Percentiles rank a stretch among this genome's conserved stretches.
Conservation (phyloP, 1,140 invertebrate genomes). For the Drosophila ironensis region DNA sequence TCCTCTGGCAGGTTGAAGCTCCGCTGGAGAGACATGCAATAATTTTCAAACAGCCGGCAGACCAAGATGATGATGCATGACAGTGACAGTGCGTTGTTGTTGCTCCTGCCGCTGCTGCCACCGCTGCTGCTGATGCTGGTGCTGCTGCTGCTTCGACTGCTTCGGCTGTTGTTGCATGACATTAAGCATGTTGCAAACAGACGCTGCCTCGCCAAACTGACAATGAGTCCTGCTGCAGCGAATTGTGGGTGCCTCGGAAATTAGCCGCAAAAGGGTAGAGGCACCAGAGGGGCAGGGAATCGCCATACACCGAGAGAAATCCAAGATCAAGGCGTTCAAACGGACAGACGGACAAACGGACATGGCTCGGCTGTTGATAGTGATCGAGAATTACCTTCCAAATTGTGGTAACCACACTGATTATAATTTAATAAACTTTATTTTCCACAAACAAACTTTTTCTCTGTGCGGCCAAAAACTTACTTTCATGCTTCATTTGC, state of each 20-base stretch:
- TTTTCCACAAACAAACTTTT: neutral
- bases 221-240: conserved; percentile 60
- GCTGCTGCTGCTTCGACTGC: conserved; percentile 46
- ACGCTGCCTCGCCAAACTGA: conserved; percentile 52
- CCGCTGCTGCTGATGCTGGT: conserved; percentile 32
- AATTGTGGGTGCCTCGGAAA: conserved; percentile 78
- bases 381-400: too few species aligned
- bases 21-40: conserved; percentile 62
- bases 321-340: neutral
- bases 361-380: too few species aligned
- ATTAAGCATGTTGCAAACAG: conserved; percentile 80
- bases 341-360: too few species aligned
- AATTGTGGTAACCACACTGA: too few species aligned
- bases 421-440: too few species aligned
- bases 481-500: conserved; percentile 77
- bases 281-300: neutral
- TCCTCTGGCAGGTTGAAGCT: conserved; percentile 14
- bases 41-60: conserved; percentile 65
- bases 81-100: conserved; percentile 76
- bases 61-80: conserved; percentile 72
- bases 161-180: conserved; percentile 51
- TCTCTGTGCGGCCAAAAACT: conserved; percentile 46
- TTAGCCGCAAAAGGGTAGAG: conserved; percentile 58
- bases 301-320: neutral
- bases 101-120: conserved; percentile 16